These are phyloP conservation scores for Lamellibrachia luymesi DNA, from an alignment of 1,140 invertebrate species.

Conservation along the genomic window DNA sequence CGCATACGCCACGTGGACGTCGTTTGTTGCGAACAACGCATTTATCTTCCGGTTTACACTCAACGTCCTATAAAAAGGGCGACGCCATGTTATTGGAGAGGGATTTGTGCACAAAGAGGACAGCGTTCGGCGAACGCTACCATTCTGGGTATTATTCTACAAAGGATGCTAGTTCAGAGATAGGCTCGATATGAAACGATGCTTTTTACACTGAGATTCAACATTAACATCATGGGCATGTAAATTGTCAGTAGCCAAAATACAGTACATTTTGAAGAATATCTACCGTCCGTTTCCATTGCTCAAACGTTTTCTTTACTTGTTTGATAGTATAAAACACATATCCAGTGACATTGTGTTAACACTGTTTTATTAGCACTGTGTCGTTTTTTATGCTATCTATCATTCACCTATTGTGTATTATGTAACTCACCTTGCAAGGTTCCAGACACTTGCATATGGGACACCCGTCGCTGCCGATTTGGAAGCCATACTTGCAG, in stretches of 20 bases:
- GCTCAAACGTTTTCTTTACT: no score
- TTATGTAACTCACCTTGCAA: neutral
- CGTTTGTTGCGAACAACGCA: neutral
- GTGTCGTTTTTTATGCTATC: neutral
- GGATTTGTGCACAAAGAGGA: neutral
- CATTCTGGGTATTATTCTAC: no score
- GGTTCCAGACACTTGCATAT: conserved; percentile 16
- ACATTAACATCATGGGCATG: neutral
- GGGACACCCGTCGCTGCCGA: neutral
- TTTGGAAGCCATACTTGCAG: conserved; percentile 18
- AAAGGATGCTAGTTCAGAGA: no score
- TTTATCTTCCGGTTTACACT: neutral
- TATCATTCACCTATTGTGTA: neutral
- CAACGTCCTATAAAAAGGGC: neutral
- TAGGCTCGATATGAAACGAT: no score
- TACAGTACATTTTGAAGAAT: no score
- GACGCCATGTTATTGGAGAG: neutral
- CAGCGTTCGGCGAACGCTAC: neutral
- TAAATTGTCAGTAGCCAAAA: neutral
- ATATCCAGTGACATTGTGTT: neutral
- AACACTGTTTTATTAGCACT: neutral
- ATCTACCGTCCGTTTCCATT: no score
- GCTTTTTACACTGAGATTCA: no score
- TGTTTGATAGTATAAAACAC: no score
- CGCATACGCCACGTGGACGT: neutral